Conservation (phyloP, 92 coral and sea anemone genomes). For the Zoanthus sociatus region DNA sequence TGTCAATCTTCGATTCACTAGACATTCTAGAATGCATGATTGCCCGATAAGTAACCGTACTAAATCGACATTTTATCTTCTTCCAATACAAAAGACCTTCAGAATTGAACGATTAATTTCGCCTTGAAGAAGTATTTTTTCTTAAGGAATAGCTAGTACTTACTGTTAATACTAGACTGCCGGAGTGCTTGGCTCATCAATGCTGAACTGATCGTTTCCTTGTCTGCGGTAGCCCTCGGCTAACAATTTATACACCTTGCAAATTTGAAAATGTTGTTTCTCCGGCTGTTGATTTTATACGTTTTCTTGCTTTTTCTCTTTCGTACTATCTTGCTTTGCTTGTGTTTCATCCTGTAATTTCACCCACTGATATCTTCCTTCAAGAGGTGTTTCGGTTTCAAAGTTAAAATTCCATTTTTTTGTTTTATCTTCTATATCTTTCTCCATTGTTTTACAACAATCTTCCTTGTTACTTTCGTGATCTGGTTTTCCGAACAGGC, state of each 20-base stretch:
- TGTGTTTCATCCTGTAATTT: conserved; percentile 24
- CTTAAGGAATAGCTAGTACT: not conserved
- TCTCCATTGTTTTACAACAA: conserved; percentile 42
- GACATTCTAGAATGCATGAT: no score
- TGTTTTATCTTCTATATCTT: conserved; percentile 65
- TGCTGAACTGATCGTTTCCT: not conserved
- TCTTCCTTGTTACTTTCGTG: conserved; percentile 46
- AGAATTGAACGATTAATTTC: no score
- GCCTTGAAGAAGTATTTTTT: not conserved
- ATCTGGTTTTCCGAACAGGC: conserved; percentile 79
- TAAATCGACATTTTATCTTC: no score
- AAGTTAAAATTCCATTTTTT: conserved; percentile 77
- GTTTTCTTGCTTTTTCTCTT: not conserved
- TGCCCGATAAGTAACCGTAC: no score
- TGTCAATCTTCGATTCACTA: no score
- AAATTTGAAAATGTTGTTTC: not conserved
- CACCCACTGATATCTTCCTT: conserved; percentile 68
- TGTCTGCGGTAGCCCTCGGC: not conserved
- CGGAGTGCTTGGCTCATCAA: not conserved
- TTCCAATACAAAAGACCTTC: no score
- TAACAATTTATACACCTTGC: not conserved
- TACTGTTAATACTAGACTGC: not conserved
- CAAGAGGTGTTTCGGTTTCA: conserved; percentile 63
- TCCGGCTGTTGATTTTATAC: not conserved
- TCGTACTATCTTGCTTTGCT: not conserved